Evolutionary conservation across 2,113 vertebrate species (phyloP), one percentile per base, ranked within the genome.

Genomic region (Dicrurus megarhynchus): DNA sequence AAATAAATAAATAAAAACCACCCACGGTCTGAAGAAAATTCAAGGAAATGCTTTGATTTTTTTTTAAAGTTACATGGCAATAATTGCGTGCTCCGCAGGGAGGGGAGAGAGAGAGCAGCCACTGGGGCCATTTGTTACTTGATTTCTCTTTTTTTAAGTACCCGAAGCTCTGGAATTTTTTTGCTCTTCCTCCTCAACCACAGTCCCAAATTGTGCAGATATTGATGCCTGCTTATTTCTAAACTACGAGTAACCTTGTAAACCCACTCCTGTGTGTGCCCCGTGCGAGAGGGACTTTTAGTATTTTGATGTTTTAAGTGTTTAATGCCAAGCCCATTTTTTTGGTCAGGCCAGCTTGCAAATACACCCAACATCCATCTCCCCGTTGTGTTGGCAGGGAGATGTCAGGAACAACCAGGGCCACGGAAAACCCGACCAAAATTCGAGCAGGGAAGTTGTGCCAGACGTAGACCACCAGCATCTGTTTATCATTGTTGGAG

Each of bases 401-500:
- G 82, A 84, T 41, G 69, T 74, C 69, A 33, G 4, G 0, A 15
- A n/a, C 63, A n/a, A 37, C 5, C 8, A 42, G 49, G 15, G 0
- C 57, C 70, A 8, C 1, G 4, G 9, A 12, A 37, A 65, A 35
- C 21, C 42, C 50, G 13, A 37, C 22, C 53, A 73, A 44, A 86
- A 88, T 35, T 19, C 13, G 3, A 52, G 75, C 67, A 44, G 75
- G 71, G 44, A 76, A 80, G 73, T 83, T 85, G 79, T 59, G 39
- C 13, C 7, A 67, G 69, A 65, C 61, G 6, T 20, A 64, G 93
- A 92, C 95, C 89, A 91, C 84, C 87, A 57, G 91, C 95, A 96
- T 94, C 93, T 94, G 95, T 93, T 97, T 97, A 81, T 96, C 95
- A 81, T 97, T 84, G 89, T 6, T 89, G 93, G 87, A 94, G 68